Conservation (phyloP, 2,888 invertebrate species). For the Pristionchus mayeri region DNA sequence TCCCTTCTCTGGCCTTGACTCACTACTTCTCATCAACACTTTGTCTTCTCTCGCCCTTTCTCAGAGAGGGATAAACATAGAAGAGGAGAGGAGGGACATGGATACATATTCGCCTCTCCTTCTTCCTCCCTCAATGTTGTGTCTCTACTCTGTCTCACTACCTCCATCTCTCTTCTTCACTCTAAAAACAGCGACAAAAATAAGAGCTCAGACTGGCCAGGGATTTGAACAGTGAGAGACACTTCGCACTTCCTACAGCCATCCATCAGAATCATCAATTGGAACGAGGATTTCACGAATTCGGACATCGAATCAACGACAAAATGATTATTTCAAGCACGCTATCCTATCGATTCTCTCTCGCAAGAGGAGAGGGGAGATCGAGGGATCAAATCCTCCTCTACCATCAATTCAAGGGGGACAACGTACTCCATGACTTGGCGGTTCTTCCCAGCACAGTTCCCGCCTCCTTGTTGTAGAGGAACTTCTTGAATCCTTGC, state of each 20-base stretch:
- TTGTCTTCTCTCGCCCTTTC: conserved; percentile 7
- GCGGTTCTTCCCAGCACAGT: conserved; percentile 73
- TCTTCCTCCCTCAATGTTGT: neutral
- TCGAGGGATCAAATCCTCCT: neutral
- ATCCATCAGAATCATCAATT: too few species aligned
- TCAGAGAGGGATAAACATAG: neutral
- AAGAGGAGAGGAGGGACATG: neutral
- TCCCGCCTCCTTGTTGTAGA: conserved; percentile 72
- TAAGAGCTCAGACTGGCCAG: too few species aligned
- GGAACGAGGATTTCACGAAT: too few species aligned
- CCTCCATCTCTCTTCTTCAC: too few species aligned
- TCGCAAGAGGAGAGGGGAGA: neutral
- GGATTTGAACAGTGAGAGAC: too few species aligned
- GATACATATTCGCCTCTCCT: conserved; percentile 4
- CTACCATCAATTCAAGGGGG: neutral
- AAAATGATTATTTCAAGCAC: too few species aligned
- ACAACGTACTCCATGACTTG: conserved; percentile 72
- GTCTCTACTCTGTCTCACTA: neutral
- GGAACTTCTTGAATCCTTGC: conserved; percentile 67
- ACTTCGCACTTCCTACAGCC: too few species aligned
- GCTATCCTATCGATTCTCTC: too few species aligned
- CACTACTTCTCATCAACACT: conserved; percentile 18
- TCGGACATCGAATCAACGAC: too few species aligned
- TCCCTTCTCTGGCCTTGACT: neutral
- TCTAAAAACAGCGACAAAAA: too few species aligned